Evolutionary conservation across 1,140 invertebrate species (phyloP), one percentile per base, ranked within the genome.

Genomic region (Gryllus bimaculatus): DNA sequence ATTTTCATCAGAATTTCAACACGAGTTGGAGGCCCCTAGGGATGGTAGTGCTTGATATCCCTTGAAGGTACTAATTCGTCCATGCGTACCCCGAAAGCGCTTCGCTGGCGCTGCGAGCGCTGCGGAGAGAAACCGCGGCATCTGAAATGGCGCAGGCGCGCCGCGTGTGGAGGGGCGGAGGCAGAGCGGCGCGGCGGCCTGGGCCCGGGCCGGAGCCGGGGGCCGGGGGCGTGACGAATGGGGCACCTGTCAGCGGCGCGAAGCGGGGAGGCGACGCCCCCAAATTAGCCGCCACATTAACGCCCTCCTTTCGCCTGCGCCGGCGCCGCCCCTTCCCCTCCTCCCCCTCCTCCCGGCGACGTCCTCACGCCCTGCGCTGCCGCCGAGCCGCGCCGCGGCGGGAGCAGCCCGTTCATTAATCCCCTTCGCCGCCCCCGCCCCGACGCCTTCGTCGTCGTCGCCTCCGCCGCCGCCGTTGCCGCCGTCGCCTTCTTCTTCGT

Each of bases 251-350:
- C 54, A 66, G 18, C 54, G 54, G 10, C 10, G 10, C 54, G 54
- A 18, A 66, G 54, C 18, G 54, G 54, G 54, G 54, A 66, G 18
- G 54, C 54, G 54, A 66, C 54, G 54, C 54, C 54, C 54, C 54
- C 54, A 66, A 66, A 66, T 66, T 66, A 66, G 54, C 54, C 54
- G 54, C 54, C 54, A 66, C 54, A 66, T 66, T 66, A 66, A 66
- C 54, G 54, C 54, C 54, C 18, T 66, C 54, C 54, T 66, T 66
- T 66, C 54, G 54, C 2, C 54, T 66, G 54, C 54, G 54, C 18
- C 54, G 54, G 10, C 54, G 18, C 18, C 54, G 54, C 18, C 54
- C 54, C 18, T 18, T 18, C 54, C 54, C 54, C 18, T 66, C 54
- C 54, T 39, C 26, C 54, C 18, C 54, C 54, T 66, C 2, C 54